These are phyloP conservation scores for Osmerus mordax DNA, from an alignment of 2,113 vertebrate species.

Conservation along the genomic window DNA sequence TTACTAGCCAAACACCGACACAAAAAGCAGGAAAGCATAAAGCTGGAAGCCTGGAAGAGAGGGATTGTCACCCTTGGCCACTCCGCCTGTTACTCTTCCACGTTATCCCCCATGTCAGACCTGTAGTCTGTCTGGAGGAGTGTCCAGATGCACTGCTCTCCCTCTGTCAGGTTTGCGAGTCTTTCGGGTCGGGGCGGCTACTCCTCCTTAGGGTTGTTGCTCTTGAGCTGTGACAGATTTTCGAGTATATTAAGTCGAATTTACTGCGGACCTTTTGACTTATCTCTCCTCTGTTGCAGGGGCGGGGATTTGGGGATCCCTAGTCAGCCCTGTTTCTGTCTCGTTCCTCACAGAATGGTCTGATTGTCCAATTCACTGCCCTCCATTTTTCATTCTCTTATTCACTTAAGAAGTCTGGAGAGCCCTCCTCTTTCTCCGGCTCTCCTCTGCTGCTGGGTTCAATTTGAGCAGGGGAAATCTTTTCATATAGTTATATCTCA, in stretches of 20 bases:
- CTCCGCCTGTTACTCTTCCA: constrained; percentile 21
- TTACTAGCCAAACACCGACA: constrained; percentile 38
- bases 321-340: not conserved
- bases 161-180: not conserved
- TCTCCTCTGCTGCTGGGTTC: constrained; percentile 14
- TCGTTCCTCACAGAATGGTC: constrained; percentile 1
- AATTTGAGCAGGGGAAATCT: not conserved
- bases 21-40: constrained; percentile 51
- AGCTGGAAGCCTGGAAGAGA: constrained; percentile 20
- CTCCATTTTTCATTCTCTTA: constrained; percentile 23
- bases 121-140: constrained; percentile 1
- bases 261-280: constrained; percentile 8
- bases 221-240: constrained; percentile 2
- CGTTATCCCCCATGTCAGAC: constrained; percentile 11
- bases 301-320: not conserved
- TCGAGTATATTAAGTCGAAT: constrained; percentile 1
- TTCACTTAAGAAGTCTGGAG: constrained; percentile 20
- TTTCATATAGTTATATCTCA: not conserved
- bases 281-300: not conserved
- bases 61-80: constrained; percentile 27
- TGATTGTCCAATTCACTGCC: constrained; percentile 7
- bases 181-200: not conserved
- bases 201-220: not conserved
- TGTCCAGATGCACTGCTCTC: constrained; percentile 5
- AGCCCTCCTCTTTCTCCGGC: not conserved